Evolutionary conservation across 2,888 invertebrate species (phyloP).

Genomic region (Stomorhina lunata): DNA sequence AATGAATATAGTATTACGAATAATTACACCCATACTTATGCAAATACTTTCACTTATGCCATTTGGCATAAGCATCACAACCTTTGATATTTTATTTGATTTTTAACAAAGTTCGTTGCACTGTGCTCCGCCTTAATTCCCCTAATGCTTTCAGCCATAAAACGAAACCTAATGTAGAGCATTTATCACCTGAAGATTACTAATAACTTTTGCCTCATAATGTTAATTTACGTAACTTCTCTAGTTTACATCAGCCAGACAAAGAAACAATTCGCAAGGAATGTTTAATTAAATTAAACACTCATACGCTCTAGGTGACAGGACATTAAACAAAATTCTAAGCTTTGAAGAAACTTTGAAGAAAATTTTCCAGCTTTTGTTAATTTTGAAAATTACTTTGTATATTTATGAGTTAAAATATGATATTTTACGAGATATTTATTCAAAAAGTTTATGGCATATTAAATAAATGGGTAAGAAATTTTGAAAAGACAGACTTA

Average conservation of each 20-base stretch:
- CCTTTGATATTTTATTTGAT: neutral
- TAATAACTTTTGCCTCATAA: slow-evolving; percentile 1
- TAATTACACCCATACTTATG: too few relatives aligned
- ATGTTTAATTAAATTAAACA: slow-evolving; percentile 53
- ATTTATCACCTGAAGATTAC: neutral
- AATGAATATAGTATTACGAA: too few relatives aligned
- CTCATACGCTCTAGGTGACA: slow-evolving; percentile 3
- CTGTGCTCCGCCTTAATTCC: neutral
- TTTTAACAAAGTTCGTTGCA: neutral
- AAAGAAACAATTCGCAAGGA: slow-evolving; percentile 7
- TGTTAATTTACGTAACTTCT: neutral
- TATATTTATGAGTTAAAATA: too few relatives aligned
- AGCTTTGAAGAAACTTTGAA: neutral
- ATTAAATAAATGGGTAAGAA: too few relatives aligned
- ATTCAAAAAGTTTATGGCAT: too few relatives aligned
- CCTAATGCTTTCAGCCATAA: neutral
- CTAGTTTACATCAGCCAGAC: neutral
- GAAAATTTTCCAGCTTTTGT: neutral
- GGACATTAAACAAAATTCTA: neutral
- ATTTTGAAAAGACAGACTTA: too few relatives aligned
- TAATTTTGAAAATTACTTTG: neutral
- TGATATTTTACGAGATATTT: too few relatives aligned
- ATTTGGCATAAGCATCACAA: too few relatives aligned
- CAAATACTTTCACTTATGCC: too few relatives aligned
- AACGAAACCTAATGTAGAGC: too few relatives aligned